Conservation (phyloP, 1,140 invertebrate genomes). For the Drosophila baimaii region DNA sequence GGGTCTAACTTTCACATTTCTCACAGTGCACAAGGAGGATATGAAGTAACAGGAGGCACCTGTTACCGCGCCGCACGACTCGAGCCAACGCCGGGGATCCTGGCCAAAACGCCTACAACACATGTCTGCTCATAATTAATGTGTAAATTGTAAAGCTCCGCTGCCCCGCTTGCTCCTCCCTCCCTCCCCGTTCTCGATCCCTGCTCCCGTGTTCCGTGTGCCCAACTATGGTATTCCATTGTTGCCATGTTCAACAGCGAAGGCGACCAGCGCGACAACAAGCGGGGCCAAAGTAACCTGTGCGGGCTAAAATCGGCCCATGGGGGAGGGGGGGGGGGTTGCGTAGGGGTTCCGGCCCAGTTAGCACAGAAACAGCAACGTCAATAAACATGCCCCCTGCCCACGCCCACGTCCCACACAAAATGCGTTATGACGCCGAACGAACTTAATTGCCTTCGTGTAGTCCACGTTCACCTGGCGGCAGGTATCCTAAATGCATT, state of each 20-base stretch:
- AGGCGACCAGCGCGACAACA: constrained; percentile 67
- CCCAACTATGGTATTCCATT: constrained; percentile 42
- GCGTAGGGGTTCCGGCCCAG: constrained; percentile 39
- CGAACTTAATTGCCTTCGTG: constrained; percentile 75
- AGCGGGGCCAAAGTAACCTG: constrained; percentile 12
- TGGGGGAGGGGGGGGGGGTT: neutral
- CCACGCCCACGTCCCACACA: constrained; percentile 16
- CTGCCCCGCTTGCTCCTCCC: constrained; percentile 44
- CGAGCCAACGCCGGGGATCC: constrained; percentile 18
- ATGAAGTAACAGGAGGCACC: constrained; percentile 60
- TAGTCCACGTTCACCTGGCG: constrained; percentile 37
- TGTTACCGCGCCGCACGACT: constrained; percentile 67
- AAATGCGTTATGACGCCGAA: constrained; percentile 69
- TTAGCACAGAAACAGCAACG: constrained; percentile 71
- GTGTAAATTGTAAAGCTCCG: constrained; percentile 81
- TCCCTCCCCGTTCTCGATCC: too few relatives aligned
- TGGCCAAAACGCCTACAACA: constrained; percentile 72
- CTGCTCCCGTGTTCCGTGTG: neutral
- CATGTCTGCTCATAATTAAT: constrained; percentile 83
- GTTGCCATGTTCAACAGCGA: constrained; percentile 63
- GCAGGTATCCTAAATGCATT: constrained; percentile 11
- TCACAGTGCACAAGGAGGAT: neutral
- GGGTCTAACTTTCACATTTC: rapidly evolving
- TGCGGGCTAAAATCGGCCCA: neutral
- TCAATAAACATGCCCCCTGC: constrained; percentile 66